Base-by-base conservation (phyloP, 2,797 vertebrate species). In the Amniataba percoides region DNA sequence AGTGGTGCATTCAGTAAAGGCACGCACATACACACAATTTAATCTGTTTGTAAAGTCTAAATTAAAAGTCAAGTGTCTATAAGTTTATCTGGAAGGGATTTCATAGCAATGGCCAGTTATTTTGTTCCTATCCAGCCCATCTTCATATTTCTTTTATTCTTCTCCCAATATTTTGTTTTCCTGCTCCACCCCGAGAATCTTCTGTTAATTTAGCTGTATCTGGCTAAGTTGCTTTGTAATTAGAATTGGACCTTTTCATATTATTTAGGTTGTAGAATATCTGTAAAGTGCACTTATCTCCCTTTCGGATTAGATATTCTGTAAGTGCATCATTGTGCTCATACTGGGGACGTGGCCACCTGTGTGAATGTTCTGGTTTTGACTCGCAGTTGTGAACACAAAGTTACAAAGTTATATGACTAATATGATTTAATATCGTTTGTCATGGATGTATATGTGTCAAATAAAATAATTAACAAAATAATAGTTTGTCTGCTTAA, bases 281-380 rank as follows among this genome's bases (percentile, higher is more conserved):
- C 65, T 89, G 71, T 88, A 51, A 92, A 94, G 92, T 94, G 91
- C 91, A 90, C 90, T 93, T 94, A 92, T 66, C 78, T 74, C 68
- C 60, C 57, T 56, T 64, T 62, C 42, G 59, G 57, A 77, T 40
- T 80, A 71, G 80, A 87, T 87, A 83, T 84, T 88, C 73, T 77
- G 68, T 77, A 51, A 74, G 31, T 70, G 52, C 27, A 46, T 80
- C 51, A 66, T 34, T 46, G 59, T 59, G 31, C 62, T 83, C 62
- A 68, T 76, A 48, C 21, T 71, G n/a, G 34, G 46, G 45, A 55
- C 66, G 23, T 43, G 48, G 13, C 69, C 15, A 57, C 72, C 7
- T 81, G 53, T 59, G 36, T 71, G n/a, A 49, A 34, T 71, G 25
- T 11, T 23, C 21, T 76, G 52, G 31, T 62, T 64, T 59, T 68